Conservation (phyloP, 2,797 vertebrate genomes). For the Hippoglossus hippoglossus region DNA sequence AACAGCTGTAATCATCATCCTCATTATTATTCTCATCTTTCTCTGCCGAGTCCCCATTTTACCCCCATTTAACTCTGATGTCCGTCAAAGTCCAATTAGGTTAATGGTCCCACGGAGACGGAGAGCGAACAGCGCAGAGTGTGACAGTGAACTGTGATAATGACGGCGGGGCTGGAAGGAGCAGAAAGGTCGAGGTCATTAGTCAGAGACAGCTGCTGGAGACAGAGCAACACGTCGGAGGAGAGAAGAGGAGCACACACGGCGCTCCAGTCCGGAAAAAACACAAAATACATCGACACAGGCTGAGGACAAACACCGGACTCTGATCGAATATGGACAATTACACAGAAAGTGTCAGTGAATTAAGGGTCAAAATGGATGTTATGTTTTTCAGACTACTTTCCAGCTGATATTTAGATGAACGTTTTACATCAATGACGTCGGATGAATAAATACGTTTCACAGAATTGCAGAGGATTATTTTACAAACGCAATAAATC, state of each 20-base stretch:
- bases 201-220: constrained; percentile 68
- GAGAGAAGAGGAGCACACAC: constrained; percentile 18
- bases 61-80: constrained; percentile 30
- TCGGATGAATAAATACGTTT: too few species aligned
- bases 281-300: neutral
- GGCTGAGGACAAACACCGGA: neutral
- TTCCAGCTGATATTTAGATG: too few species aligned
- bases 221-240: constrained; percentile 57
- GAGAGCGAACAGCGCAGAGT: constrained; percentile 18
- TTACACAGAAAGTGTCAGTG: neutral
- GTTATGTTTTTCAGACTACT: neutral
- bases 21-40: neutral
- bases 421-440: too few species aligned
- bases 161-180: constrained; percentile 52
- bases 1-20: too few species aligned
- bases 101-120: constrained; percentile 44
- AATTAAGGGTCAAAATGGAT: neutral
- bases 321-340: neutral
- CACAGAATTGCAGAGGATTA: too few species aligned
- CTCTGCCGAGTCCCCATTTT: constrained; percentile 5
- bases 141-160: constrained; percentile 58
- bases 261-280: too few species aligned
- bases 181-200: constrained; percentile 66
- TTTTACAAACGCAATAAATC: too few species aligned
- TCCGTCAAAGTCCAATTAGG: constrained; percentile 47